phyloP scores from a whole-genome alignment of 2,113 vertebrate species.

The Sinocyclocheilus rhinocerous region DNA sequence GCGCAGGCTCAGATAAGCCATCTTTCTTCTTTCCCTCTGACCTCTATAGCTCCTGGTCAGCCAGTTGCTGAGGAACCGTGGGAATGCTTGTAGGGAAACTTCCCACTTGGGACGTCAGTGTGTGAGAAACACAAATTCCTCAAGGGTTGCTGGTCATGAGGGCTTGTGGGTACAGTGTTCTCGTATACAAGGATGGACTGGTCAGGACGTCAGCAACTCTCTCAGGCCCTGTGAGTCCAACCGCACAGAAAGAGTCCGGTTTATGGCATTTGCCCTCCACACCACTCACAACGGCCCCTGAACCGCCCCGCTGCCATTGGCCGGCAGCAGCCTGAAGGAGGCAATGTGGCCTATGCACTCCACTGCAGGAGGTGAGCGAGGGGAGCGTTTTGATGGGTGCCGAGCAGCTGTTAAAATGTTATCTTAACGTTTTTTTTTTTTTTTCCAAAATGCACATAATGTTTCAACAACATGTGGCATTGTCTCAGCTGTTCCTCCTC shows the following conservation, averaged over 20 bases:
- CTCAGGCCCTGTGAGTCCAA: conserved; percentile 58
- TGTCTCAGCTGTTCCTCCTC: conserved; percentile 59
- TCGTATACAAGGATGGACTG: not conserved
- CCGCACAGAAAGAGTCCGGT: conserved; percentile 24
- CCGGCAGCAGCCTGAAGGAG: conserved; percentile 1
- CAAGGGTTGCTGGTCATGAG: conserved; percentile 56
- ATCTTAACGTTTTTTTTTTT: conserved; percentile 49
- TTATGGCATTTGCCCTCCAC: conserved; percentile 12
- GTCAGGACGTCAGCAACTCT: conserved; percentile 49
- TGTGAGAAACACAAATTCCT: conserved; percentile 63
- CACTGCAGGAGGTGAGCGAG: conserved; percentile 57
- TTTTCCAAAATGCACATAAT: conserved; percentile 54
- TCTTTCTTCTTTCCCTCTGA: conserved; percentile 51
- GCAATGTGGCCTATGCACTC: conserved; percentile 24
- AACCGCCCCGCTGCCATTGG: not conserved
- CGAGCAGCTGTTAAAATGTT: conserved; percentile 77
- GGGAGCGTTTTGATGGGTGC: conserved; percentile 58
- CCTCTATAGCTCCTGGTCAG: conserved; percentile 45
- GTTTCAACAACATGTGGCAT: conserved; percentile 52
- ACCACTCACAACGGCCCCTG: not conserved
- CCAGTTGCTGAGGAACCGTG: conserved; percentile 66
- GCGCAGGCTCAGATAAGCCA: conserved; percentile 28
- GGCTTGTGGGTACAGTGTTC: conserved; percentile 58
- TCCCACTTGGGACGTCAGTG: conserved; percentile 62
- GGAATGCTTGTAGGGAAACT: conserved; percentile 63